Percentiles rank a stretch among this genome's conserved stretches.
Conservation (phyloP, 2,797 vertebrate species). For the Pangasius mekongensis region DNA sequence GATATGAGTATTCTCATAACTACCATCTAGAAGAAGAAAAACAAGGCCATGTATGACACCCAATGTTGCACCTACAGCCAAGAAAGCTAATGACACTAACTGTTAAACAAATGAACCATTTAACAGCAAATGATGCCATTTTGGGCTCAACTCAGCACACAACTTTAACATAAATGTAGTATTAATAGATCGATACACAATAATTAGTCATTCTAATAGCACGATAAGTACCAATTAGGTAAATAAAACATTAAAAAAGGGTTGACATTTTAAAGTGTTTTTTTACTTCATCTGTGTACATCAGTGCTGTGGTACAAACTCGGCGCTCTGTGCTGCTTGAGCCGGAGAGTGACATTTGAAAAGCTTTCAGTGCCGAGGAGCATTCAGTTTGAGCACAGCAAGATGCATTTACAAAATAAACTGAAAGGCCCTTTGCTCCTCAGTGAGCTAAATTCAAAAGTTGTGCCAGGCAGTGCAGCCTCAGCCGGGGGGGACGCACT, state of each 20-base stretch:
- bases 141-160: not conserved
- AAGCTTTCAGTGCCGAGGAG: constrained; percentile 45
- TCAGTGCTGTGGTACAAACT: constrained; percentile 35
- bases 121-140: not conserved
- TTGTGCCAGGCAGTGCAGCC: constrained; percentile 39
- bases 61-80: not conserved
- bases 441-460: constrained; percentile 45
- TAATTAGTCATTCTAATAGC: not conserved
- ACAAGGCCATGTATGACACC: not conserved
- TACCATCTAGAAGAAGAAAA: not conserved
- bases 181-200: constrained; percentile 4
- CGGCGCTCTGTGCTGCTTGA: constrained; percentile 7
- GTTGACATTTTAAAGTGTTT: constrained; percentile 14
- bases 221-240: not conserved
- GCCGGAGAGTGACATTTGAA: constrained; percentile 52
- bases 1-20: not conserved
- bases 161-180: not conserved
- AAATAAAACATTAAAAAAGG: not conserved
- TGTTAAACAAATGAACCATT: constrained; percentile 14
- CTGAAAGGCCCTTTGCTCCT: constrained; percentile 51
- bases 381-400: constrained; percentile 37
- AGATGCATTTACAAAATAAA: constrained; percentile 52
- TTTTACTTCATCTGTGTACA: not conserved
- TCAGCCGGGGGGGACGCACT: constrained; percentile 37
- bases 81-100: constrained; percentile 1